Conservation (phyloP, 2,888 invertebrate species). For the Tetragonisca angustula region DNA sequence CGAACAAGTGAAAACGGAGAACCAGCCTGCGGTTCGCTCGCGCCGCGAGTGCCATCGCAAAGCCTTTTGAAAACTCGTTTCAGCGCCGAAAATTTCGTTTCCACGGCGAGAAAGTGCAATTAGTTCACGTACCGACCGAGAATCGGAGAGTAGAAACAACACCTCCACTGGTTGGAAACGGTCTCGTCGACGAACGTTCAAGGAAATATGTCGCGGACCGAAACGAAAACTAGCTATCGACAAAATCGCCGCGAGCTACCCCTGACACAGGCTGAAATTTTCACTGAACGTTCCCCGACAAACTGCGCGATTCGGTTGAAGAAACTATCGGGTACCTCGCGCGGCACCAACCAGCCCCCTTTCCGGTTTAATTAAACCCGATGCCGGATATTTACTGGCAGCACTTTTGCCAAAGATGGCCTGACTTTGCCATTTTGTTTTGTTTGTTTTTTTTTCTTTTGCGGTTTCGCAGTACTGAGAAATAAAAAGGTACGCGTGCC, state of each 20-base stretch:
- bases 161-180: not conserved
- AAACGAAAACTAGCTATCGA: conserved; percentile 16
- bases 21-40: not conserved
- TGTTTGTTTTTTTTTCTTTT: not conserved
- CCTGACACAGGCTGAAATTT: conserved; percentile 27
- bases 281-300: conserved; percentile 51
- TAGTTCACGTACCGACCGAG: conserved; percentile 25
- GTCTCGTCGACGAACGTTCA: not conserved
- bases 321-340: conserved; percentile 58
- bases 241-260: conserved; percentile 32
- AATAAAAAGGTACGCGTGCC: not conserved
- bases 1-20: conserved; percentile 28
- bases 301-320: conserved; percentile 62
- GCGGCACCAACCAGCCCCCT: conserved; percentile 5
- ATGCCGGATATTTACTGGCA: conserved; percentile 43
- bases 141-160: conserved; percentile 8
- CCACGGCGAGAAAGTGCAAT: conserved; percentile 35
- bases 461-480: not conserved
- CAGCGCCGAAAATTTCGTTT: conserved; percentile 12
- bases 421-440: not conserved
- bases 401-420: not conserved
- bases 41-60: not conserved
- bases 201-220: conserved; percentile 19
- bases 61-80: conserved; percentile 25
- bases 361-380: conserved; percentile 64